phyloP scores from a whole-genome alignment of 2,113 vertebrate species.

The Semicossyphus pulcher region DNA sequence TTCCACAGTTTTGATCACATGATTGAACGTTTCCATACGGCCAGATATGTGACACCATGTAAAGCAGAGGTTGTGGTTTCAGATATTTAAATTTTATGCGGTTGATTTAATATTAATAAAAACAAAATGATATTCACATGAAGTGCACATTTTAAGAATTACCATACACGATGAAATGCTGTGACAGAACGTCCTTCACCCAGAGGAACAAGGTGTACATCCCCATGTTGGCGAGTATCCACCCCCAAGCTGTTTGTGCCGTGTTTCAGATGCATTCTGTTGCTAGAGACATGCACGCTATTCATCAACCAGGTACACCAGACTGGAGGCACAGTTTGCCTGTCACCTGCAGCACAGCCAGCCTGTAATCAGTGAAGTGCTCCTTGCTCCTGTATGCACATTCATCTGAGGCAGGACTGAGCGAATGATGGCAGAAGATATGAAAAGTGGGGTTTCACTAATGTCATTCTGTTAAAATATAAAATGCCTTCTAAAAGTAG shows the following conservation, averaged over 20 bases:
- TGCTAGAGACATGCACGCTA: constrained; percentile 5
- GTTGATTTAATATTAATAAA: neutral
- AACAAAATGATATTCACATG: neutral
- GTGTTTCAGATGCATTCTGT: constrained; percentile 17
- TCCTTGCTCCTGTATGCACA: constrained; percentile 13
- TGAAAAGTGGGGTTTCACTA: neutral
- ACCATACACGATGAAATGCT: neutral
- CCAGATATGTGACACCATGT: neutral
- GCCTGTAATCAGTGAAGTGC: constrained; percentile 20
- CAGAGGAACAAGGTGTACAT: neutral
- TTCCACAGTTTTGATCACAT: neutral
- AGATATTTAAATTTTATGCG: neutral
- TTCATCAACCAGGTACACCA: constrained; percentile 34
- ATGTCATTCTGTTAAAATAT: neutral
- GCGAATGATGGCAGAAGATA: neutral
- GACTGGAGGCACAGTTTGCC: constrained; percentile 5
- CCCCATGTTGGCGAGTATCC: neutral
- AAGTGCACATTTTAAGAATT: neutral
- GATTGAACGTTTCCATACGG: neutral
- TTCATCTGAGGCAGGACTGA: neutral
- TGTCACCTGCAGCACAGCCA: constrained; percentile 18
- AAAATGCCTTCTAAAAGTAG: neutral
- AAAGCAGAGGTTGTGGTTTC: neutral
- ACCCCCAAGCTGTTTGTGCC: neutral
- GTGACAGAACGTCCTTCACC: constrained; percentile 15